phyloP scores from a whole-genome alignment of 2,113 vertebrate genomes.

The Edolisoma coerulescens region DNA sequence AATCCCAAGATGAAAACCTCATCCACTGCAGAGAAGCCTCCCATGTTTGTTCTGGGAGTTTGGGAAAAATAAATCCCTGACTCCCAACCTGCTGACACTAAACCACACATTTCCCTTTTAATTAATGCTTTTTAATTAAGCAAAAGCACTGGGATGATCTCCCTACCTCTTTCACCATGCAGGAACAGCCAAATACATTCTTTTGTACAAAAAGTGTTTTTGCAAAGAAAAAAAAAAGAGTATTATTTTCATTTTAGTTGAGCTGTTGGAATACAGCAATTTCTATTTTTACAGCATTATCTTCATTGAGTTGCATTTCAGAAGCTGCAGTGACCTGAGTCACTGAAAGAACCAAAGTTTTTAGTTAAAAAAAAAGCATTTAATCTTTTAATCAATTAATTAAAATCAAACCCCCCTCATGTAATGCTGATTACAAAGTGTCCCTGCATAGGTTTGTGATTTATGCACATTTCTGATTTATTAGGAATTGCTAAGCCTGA shows the following conservation, averaged over 20 bases:
- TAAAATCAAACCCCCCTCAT: not conserved
- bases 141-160: not conserved
- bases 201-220: not conserved
- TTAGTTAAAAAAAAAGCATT: not conserved
- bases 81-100: not conserved
- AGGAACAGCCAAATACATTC: not conserved
- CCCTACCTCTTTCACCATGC: not conserved
- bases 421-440: not conserved
- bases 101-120: not conserved
- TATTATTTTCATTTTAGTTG: not conserved
- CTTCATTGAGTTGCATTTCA: not conserved
- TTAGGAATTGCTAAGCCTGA: not conserved
- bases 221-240: not conserved
- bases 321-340: not conserved
- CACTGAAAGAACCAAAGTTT: not conserved
- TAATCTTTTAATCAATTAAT: not conserved
- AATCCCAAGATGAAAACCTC: not conserved
- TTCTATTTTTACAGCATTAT: not conserved
- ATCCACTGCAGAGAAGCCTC: not conserved
- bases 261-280: not conserved
- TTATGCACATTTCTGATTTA: not conserved
- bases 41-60: not conserved
- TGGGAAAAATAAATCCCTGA: not conserved
- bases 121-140: not conserved
- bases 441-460: not conserved